Percentiles rank a stretch among this genome's conserved stretches.
phyloP scores from a whole-genome alignment of 1,140 invertebrate genomes.

The Drosophila arawakana region DNA sequence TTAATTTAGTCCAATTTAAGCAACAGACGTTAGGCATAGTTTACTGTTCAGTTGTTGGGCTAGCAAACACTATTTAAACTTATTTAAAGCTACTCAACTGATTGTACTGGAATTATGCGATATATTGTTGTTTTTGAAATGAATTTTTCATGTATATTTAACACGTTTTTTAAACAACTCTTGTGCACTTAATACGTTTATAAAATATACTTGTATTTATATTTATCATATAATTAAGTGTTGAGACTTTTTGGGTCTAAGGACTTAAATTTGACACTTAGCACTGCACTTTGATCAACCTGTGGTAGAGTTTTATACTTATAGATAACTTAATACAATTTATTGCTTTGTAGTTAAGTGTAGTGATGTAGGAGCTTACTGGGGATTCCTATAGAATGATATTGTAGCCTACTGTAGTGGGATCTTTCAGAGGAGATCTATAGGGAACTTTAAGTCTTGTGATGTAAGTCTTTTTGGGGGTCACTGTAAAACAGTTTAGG shows the following conservation, averaged over 20 bases:
- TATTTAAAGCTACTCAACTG: neutral
- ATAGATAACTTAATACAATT: neutral
- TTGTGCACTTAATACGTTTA: conserved; percentile 57
- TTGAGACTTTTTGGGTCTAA: too few species aligned
- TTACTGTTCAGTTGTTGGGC: neutral
- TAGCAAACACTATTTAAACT: neutral
- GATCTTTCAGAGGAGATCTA: too few species aligned
- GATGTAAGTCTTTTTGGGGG: too few species aligned
- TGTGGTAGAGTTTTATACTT: too few species aligned
- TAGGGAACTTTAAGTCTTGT: too few species aligned
- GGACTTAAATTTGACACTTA: too few species aligned
- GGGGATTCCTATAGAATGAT: too few species aligned
- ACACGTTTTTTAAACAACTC: conserved; percentile 33
- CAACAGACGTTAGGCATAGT: neutral
- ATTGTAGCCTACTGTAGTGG: too few species aligned
- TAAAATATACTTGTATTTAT: conserved; percentile 38
- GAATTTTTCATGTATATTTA: conserved; percentile 25
- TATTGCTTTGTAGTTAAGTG: too few species aligned
- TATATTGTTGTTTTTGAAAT: conserved; percentile 1
- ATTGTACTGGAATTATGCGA: neutral
- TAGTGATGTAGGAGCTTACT: too few species aligned
- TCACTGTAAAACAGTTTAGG: too few species aligned
- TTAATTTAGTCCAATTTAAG: conserved; percentile 12
- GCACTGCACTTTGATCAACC: too few species aligned
- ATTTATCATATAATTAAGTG: neutral